Evolutionary conservation across 2,797 vertebrate species (phyloP).

Genomic region (Clarias platycephalus): DNA sequence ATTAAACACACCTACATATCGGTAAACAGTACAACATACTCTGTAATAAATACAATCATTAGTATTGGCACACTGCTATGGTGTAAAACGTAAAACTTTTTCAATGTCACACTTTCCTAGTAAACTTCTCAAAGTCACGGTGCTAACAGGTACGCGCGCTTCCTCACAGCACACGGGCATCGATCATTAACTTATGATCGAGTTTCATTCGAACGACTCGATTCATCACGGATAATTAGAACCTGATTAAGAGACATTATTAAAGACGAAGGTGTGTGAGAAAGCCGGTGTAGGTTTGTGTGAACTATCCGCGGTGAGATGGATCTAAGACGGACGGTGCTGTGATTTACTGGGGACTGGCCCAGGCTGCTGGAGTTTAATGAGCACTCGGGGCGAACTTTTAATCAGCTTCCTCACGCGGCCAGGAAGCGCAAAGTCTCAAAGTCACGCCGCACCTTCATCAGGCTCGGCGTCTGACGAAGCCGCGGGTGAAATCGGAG

Average conservation of each 20-base stretch:
- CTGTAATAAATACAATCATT: no score
- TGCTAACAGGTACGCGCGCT: neutral
- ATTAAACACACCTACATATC: neutral
- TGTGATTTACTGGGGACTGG: constrained; percentile 21
- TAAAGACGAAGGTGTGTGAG: neutral
- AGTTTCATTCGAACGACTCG: neutral
- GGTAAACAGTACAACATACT: no score
- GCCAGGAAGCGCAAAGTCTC: constrained; percentile 35
- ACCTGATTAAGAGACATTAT: no score
- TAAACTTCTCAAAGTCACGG: neutral
- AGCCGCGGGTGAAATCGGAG: neutral
- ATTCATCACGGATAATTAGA: neutral
- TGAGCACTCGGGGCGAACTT: constrained; percentile 49
- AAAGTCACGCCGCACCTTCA: neutral
- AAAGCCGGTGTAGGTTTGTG: neutral
- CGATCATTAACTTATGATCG: neutral
- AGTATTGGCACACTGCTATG: neutral
- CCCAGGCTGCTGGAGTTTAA: constrained; percentile 38
- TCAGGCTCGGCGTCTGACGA: neutral
- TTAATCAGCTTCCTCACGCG: constrained; percentile 46
- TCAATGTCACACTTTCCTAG: neutral
- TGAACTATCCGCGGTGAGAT: constrained; percentile 7
- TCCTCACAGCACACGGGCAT: neutral
- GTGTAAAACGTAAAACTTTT: neutral
- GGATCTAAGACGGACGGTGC: neutral